Evolutionary conservation across 2,888 invertebrate genomes (phyloP).

Genomic region (Griposia aprilina): DNA sequence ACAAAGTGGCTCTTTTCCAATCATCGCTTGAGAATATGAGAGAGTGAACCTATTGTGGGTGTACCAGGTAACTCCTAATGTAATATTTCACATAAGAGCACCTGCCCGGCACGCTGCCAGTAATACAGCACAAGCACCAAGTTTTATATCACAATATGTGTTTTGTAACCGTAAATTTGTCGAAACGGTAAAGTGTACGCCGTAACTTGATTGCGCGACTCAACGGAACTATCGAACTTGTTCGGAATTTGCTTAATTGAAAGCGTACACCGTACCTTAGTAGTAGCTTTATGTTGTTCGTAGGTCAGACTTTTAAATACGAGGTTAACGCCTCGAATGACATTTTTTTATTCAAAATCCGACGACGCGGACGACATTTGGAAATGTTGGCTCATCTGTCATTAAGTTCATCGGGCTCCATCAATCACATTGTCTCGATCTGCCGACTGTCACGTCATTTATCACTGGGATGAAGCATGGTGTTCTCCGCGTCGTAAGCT

Average conservation of each 20-base stretch:
- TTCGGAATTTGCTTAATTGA: constrained; percentile 55
- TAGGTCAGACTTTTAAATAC: constrained; percentile 82
- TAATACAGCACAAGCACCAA: constrained; percentile 90
- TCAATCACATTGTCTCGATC: constrained; percentile 65
- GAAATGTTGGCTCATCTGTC: constrained; percentile 46
- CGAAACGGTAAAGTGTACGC: constrained; percentile 88
- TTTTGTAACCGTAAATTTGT: constrained; percentile 89
- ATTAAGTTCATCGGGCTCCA: constrained; percentile 54
- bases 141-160: constrained; percentile 90
- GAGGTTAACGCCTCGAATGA: constrained; percentile 78
- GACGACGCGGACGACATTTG: constrained; percentile 76
- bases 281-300: constrained; percentile 90
- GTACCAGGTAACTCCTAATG: constrained; percentile 87
- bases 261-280: constrained; percentile 84
- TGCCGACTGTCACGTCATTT: constrained; percentile 42
- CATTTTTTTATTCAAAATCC: constrained; percentile 71
- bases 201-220: constrained; percentile 59
- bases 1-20: constrained; percentile 71
- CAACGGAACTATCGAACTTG: constrained; percentile 56
- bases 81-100: constrained; percentile 90
- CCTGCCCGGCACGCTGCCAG: constrained; percentile 91
- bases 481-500: constrained; percentile 79
- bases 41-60: constrained; percentile 81
- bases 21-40: constrained; percentile 77
- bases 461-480: constrained; percentile 52